Evolutionary conservation across 2,888 invertebrate species (phyloP).

Genomic region (Coelinius sp.): DNA sequence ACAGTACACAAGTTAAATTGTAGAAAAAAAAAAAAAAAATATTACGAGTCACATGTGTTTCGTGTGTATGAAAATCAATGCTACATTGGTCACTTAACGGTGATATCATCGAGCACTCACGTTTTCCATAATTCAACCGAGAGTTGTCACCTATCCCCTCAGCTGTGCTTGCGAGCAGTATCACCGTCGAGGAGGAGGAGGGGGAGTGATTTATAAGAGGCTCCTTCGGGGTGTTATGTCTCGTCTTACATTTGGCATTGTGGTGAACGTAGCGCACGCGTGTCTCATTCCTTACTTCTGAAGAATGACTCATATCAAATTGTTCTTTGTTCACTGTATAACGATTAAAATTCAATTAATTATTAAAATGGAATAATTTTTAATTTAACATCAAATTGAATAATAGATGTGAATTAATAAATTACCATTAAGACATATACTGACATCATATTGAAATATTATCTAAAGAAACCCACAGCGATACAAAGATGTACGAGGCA

Average conservation of each 20-base stretch:
- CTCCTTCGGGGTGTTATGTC: background rate
- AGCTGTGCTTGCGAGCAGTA: too few species aligned
- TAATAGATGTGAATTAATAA: slow-evolving; percentile 9
- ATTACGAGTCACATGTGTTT: background rate
- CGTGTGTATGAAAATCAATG: slow-evolving; percentile 16
- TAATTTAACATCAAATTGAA: too few species aligned
- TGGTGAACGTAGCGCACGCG: background rate
- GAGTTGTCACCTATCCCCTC: slow-evolving; percentile 44
- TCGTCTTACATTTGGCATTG: background rate
- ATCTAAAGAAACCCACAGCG: slow-evolving; percentile 23
- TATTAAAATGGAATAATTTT: too few species aligned
- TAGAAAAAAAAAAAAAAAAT: background rate
- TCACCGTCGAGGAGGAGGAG: too few species aligned
- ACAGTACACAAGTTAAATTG: background rate
- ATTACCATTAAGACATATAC: slow-evolving; percentile 16
- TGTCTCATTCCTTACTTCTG: background rate
- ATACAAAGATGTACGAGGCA: slow-evolving; percentile 21
- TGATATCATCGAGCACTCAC: slow-evolving; percentile 55
- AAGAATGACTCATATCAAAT: too few species aligned
- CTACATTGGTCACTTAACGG: slow-evolving; percentile 52
- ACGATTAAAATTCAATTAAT: too few species aligned
- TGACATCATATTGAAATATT: slow-evolving; percentile 24
- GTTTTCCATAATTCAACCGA: slow-evolving; percentile 62
- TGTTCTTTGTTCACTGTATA: background rate
- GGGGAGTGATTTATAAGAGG: background rate